phyloP scores from a whole-genome alignment of 2,113 vertebrate species.

The Myiozetetes cayanensis region DNA sequence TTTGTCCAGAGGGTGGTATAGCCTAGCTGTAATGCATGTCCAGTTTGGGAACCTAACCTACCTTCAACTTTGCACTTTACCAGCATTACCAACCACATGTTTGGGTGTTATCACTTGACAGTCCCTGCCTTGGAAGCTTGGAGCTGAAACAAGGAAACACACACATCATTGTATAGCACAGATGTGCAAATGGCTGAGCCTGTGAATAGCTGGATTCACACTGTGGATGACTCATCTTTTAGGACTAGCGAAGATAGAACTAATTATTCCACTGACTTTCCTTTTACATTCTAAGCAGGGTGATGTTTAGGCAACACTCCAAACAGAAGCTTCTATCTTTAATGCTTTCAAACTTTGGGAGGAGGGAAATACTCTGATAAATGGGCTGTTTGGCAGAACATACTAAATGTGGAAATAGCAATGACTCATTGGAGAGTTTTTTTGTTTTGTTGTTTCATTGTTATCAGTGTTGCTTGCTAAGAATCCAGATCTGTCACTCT shows the following conservation, averaged over 20 bases:
- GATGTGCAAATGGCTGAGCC: not conserved
- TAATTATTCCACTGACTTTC: not conserved
- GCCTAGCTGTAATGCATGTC: not conserved
- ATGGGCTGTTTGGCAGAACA: not conserved
- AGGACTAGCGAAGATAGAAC: not conserved
- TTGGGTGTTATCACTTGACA: not conserved
- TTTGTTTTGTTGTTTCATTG: not conserved
- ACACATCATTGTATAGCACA: not conserved
- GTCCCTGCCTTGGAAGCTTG: not conserved
- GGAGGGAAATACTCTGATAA: not conserved
- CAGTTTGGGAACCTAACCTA: not conserved
- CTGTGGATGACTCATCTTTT: not conserved
- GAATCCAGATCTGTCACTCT: not conserved
- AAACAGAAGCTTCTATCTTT: not conserved
- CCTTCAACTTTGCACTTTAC: not conserved
- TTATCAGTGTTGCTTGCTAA: not conserved
- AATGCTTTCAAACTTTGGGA: not conserved
- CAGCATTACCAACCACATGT: not conserved
- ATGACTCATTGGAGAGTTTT: not conserved
- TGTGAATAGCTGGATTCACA: not conserved
- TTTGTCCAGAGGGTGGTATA: not conserved
- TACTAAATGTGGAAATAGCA: not conserved
- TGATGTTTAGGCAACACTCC: not conserved
- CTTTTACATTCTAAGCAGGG: not conserved
- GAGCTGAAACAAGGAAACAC: not conserved